Conservation (phyloP, 2,113 vertebrate species). For the Sprattus sprattus region DNA sequence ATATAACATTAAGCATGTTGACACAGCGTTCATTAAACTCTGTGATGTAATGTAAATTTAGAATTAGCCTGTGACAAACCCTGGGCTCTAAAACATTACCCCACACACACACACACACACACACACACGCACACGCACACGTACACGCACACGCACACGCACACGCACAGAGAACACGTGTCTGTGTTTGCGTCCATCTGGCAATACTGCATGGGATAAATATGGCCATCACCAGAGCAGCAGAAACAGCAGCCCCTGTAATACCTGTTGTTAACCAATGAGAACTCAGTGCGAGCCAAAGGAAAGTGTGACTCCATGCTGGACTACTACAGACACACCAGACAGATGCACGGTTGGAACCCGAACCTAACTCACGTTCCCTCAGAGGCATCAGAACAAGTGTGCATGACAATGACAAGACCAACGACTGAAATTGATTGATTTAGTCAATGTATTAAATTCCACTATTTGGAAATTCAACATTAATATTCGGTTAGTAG, state of each 20-base stretch:
- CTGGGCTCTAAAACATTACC: not conserved
- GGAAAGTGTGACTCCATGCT: not conserved
- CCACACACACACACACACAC: not conserved
- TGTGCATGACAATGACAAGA: not conserved
- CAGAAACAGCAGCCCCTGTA: not conserved
- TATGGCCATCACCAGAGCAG: not conserved
- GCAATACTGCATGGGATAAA: not conserved
- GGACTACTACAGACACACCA: too few species aligned
- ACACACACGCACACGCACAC: not conserved
- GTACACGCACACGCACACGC: not conserved
- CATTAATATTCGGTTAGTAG: not conserved
- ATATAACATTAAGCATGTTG: not conserved
- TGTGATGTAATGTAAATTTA: not conserved
- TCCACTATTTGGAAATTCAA: not conserved
- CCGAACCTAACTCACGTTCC: not conserved
- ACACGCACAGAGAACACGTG: not conserved
- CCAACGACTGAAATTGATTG: not conserved
- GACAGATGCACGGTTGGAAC: not conserved
- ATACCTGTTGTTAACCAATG: not conserved
- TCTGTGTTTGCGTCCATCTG: not conserved
- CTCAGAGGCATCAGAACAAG: not conserved
- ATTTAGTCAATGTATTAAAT: not conserved
- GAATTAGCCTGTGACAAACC: not conserved
- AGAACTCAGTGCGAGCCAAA: not conserved
- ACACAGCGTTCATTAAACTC: not conserved